Evolutionary conservation across 1,140 invertebrate genomes (phyloP).

Genomic region (Drosophila pseudoobscura): DNA sequence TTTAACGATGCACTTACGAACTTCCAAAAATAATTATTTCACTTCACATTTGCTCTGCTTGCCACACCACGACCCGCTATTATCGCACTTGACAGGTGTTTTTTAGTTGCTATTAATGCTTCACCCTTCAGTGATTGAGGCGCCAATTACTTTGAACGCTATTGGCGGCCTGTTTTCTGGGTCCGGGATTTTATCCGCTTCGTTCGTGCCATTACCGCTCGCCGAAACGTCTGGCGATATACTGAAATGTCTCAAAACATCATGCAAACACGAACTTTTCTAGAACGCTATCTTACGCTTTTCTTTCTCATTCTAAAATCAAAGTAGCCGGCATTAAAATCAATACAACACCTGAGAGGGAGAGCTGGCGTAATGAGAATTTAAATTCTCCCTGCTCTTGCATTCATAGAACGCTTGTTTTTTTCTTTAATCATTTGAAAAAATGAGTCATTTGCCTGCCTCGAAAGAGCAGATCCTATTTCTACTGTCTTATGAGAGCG

Average conservation of each 20-base stretch:
- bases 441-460: too few species aligned
- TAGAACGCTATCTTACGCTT: constrained; percentile 29
- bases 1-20: constrained; percentile 17
- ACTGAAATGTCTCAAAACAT: constrained; percentile 53
- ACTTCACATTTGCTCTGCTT: not conserved
- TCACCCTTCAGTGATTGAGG: constrained; percentile 12
- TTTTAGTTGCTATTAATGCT: constrained; percentile 1
- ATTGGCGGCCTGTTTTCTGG: constrained; percentile 2
- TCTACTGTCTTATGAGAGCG: too few species aligned
- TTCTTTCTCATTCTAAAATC: constrained; percentile 47
- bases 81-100: constrained; percentile 39
- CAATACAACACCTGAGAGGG: constrained; percentile 29
- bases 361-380: not conserved
- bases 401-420: not conserved
- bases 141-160: not conserved
- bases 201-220: constrained; percentile 40
- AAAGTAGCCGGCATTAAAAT: constrained; percentile 53
- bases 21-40: not conserved
- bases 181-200: not conserved
- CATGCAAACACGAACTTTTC: constrained; percentile 21
- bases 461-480: too few species aligned
- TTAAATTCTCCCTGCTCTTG: constrained; percentile 10
- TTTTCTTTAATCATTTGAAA: too few species aligned
- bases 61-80: constrained; percentile 2
- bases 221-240: constrained; percentile 42